Conservation (phyloP, 2,888 invertebrate species). For the Oscheius onirici region DNA sequence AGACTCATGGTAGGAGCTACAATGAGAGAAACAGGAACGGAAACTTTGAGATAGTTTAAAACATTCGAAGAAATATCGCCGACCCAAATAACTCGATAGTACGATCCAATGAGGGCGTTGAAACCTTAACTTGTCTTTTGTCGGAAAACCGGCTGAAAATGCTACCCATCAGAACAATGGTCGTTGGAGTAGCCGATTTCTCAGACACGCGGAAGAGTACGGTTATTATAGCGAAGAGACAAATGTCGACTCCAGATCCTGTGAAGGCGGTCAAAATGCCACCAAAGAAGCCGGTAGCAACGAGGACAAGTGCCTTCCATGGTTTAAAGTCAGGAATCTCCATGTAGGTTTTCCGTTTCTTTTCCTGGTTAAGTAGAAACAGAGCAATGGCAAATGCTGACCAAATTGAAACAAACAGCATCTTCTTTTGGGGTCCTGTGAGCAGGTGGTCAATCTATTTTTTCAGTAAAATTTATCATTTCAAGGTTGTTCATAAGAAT, state of each 20-base stretch:
- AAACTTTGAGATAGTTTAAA: slow-evolving; percentile 49
- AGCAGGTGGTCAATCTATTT: slow-evolving; percentile 63
- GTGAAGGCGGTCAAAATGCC: slow-evolving; percentile 68
- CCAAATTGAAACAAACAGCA: slow-evolving; percentile 71
- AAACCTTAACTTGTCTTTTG: slow-evolving; percentile 41
- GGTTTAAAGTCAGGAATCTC: slow-evolving; percentile 53
- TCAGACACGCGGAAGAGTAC: slow-evolving; percentile 63
- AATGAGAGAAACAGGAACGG: slow-evolving; percentile 34
- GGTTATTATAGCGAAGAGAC: slow-evolving; percentile 65
- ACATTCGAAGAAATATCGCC: slow-evolving; percentile 49
- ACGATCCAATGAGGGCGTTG: slow-evolving; percentile 59
- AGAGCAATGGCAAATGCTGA: slow-evolving; percentile 70
- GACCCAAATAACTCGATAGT: slow-evolving; percentile 63
- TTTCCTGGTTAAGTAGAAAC: slow-evolving; percentile 68
- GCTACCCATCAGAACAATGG: slow-evolving; percentile 68
- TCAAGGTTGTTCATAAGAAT: no score
- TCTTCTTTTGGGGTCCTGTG: slow-evolving; percentile 68
- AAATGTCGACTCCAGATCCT: slow-evolving; percentile 71
- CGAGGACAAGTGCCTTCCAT: slow-evolving; percentile 63
- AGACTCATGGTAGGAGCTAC: slow-evolving; percentile 62
- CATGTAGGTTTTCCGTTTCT: slow-evolving; percentile 57
- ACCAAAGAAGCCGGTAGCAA: slow-evolving; percentile 68
- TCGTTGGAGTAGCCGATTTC: slow-evolving; percentile 71
- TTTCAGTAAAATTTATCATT: no score
- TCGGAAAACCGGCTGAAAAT: no score